Base-by-base conservation (phyloP, 1,140 invertebrate species). In the Lordiphosa stackelbergi region DNA sequence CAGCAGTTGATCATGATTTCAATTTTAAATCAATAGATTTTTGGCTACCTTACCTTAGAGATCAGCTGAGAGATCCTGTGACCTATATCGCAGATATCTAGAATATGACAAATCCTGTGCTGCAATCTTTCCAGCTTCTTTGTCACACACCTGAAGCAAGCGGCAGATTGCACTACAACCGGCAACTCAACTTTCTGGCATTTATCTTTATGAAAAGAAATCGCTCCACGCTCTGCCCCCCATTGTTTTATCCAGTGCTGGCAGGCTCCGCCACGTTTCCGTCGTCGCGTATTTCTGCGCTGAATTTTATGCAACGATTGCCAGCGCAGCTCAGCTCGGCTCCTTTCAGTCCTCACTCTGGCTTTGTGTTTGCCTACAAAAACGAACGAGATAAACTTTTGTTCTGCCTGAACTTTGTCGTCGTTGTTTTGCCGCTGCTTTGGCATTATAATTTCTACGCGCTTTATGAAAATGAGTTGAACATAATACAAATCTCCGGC, bases 121-220 rank as follows among this genome's bases (percentile, higher is more conserved):
- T 1, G 28, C 28, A 8, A 2, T 31, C 28, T 3, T 3, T 8
- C 6, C 28, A 31, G 28, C 28, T 5, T 31, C 28, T 31, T 31
- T 31, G 28, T 16, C 38, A 41, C 38, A 12, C 16, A 7, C 5
- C 38, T 42, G 9, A 38, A 12, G 5, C 37, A 12, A 19, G 8
- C 19, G 31, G 43, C 43, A 46, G 43, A 46, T 46, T 46, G 43
- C 43, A 46, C 34, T 43, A 34, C 34, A 49, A 28, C 53, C 48
- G 46, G 47, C 54, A 41, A 13, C 38, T 62, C 63, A 68, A 59
- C 58, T 81, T 70, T 74, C 45, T 43, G 61, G 61, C 74, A 74
- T 74, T 79, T 79, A 75, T 79, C 62, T 81, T 73, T 70, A 79
- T 81, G 71, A 81, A 79, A 81, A 71, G 74, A 62, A 75, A 78